phyloP scores from a whole-genome alignment of 2,888 invertebrate genomes.

The Machimus atricapillus region DNA sequence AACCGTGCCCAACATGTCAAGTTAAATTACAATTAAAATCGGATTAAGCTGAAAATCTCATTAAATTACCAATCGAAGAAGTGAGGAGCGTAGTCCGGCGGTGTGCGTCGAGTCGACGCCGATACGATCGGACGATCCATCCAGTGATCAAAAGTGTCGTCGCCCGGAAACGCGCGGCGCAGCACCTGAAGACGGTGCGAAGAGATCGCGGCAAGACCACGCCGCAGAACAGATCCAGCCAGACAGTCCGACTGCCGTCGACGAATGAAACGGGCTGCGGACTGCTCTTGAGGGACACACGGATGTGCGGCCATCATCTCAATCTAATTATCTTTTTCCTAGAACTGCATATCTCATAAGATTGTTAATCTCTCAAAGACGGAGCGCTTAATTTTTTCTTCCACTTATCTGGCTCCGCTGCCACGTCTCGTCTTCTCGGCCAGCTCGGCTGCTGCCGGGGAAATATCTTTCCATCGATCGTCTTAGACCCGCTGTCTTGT shows the following conservation, averaged over 20 bases:
- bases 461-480: slow-evolving; percentile 2
- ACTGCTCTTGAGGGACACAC: background rate
- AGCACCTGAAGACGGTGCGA: background rate
- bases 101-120: background rate
- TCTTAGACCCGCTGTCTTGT: background rate
- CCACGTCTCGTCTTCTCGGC: background rate
- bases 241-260: background rate
- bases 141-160: background rate
- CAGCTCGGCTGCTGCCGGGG: background rate
- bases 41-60: background rate
- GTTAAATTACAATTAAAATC: background rate
- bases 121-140: background rate
- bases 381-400: background rate
- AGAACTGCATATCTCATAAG: slow-evolving; percentile 33
- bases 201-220: background rate
- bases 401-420: slow-evolving; percentile 8
- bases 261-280: background rate
- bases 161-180: background rate
- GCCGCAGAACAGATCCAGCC: background rate
- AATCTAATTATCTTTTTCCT: slow-evolving; percentile 43
- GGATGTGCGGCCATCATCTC: slow-evolving; percentile 27
- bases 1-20: background rate
- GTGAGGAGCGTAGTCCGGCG: background rate
- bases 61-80: background rate
- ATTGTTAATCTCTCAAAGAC: slow-evolving; percentile 34